Conservation (phyloP, 2,888 invertebrate species). For the Saturnia pavonia region DNA sequence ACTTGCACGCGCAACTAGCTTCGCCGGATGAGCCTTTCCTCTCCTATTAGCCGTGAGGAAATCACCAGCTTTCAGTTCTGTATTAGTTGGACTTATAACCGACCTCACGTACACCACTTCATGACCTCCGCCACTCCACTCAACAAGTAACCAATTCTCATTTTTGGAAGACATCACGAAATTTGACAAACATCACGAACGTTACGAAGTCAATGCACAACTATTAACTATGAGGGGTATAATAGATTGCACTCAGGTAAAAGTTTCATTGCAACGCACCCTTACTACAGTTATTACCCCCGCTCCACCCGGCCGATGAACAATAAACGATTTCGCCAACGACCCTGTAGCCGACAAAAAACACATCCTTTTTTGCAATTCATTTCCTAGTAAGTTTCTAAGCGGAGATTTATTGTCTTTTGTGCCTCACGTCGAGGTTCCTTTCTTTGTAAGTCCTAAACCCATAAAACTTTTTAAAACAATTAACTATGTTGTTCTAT, state of each 20-base stretch:
- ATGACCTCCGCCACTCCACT: constrained; percentile 51
- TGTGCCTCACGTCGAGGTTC: constrained; percentile 27
- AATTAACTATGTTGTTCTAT: constrained; percentile 28
- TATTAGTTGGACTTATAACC: constrained; percentile 37
- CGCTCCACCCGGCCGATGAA: constrained; percentile 56
- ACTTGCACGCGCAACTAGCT: constrained; percentile 48
- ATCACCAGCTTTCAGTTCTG: constrained; percentile 42
- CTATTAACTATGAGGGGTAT: constrained; percentile 22
- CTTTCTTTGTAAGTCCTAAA: constrained; percentile 22
- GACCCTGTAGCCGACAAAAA: constrained; percentile 58
- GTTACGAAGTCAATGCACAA: constrained; percentile 19
- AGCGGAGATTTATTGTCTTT: constrained; percentile 46
- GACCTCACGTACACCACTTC: constrained; percentile 46
- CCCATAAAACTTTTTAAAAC: constrained; percentile 40
- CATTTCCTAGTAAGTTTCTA: constrained; percentile 65
- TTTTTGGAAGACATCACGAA: constrained; percentile 38
- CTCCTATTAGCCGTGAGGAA: constrained; percentile 38
- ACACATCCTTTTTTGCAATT: constrained; percentile 69
- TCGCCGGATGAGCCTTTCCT: constrained; percentile 44
- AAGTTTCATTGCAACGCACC: constrained; percentile 68
- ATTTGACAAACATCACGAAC: constrained; percentile 13
- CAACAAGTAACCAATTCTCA: constrained; percentile 61
- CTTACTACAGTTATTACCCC: constrained; percentile 66
- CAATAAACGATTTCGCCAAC: constrained; percentile 72
- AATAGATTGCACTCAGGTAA: constrained; percentile 62